Conservation (phyloP, 2,888 invertebrate genomes). For the Andrena bucephala region DNA sequence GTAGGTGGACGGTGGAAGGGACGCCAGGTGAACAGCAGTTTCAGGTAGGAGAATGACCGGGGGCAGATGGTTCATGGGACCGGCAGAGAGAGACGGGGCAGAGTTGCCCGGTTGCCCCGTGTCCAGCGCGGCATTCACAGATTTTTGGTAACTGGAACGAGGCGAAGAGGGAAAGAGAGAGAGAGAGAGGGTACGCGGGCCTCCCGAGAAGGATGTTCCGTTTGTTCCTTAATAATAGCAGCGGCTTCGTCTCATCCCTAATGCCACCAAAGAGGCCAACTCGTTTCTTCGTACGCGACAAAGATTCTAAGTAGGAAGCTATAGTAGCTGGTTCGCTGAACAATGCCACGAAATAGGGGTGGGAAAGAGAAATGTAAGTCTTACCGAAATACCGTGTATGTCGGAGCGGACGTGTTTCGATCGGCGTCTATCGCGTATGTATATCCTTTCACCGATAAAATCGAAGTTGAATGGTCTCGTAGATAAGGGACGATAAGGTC, state of each 20-base stretch:
- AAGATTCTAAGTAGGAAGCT: slow-evolving; percentile 38
- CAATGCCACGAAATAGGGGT: background rate
- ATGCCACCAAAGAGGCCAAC: slow-evolving; percentile 39
- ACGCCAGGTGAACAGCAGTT: slow-evolving; percentile 70
- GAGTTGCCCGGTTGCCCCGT: slow-evolving; percentile 35
- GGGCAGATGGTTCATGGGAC: slow-evolving; percentile 67
- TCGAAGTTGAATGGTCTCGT: slow-evolving; percentile 46
- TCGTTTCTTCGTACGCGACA: slow-evolving; percentile 68
- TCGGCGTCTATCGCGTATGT: background rate
- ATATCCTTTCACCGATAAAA: slow-evolving; percentile 34
- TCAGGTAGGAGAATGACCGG: slow-evolving; percentile 67
- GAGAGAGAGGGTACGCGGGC: background rate
- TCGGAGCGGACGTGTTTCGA: background rate
- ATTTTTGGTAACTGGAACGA: slow-evolving; percentile 58
- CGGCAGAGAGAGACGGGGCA: slow-evolving; percentile 9
- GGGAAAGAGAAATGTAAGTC: background rate
- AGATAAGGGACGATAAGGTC: slow-evolving; percentile 53
- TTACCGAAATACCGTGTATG: background rate
- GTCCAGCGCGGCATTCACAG: slow-evolving; percentile 59
- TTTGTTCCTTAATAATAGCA: slow-evolving; percentile 70
- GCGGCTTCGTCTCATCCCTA: slow-evolving; percentile 65
- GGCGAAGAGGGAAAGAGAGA: background rate
- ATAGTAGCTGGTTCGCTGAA: background rate
- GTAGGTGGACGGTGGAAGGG: slow-evolving; percentile 48
- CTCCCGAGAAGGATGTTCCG: slow-evolving; percentile 42